phyloP scores from a whole-genome alignment of 2,113 vertebrate genomes.

The Alligator mississippiensis region DNA sequence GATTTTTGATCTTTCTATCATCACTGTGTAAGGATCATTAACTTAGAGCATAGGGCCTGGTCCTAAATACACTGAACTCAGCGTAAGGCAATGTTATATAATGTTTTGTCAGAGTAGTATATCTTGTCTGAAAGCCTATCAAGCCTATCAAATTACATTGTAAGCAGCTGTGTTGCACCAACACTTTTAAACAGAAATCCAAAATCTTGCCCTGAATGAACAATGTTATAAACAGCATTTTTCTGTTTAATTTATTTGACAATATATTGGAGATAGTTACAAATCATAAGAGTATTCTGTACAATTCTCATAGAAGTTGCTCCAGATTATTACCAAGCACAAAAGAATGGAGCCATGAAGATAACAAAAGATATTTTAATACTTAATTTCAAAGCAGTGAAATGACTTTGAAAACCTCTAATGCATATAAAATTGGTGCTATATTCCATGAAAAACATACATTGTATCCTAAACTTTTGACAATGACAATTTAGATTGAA shows the following conservation, averaged over 20 bases:
- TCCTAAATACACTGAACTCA: background rate
- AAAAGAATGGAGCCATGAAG: background rate
- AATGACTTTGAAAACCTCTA: background rate
- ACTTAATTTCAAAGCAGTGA: background rate
- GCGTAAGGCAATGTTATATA: background rate
- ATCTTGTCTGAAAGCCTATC: background rate
- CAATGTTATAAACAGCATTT: background rate
- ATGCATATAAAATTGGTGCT: background rate
- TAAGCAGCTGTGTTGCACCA: background rate
- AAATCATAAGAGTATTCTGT: background rate
- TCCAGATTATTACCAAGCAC: background rate
- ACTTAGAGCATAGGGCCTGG: background rate
- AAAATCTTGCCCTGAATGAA: background rate
- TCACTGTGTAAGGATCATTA: background rate
- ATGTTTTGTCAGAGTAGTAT: constrained; percentile 3
- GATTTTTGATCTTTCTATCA: background rate
- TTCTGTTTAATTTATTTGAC: background rate
- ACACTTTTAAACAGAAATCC: background rate
- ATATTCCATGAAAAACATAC: background rate
- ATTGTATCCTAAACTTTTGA: background rate
- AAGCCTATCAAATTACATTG: background rate
- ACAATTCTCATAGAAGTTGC: background rate
- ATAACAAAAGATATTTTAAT: background rate
- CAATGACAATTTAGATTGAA: background rate
- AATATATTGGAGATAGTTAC: background rate